A percentile compares a stretch with the other conserved stretches of the same genome.
Conservation (phyloP, 2,888 invertebrate genomes). For the Rhagophthalmus giganteus region DNA sequence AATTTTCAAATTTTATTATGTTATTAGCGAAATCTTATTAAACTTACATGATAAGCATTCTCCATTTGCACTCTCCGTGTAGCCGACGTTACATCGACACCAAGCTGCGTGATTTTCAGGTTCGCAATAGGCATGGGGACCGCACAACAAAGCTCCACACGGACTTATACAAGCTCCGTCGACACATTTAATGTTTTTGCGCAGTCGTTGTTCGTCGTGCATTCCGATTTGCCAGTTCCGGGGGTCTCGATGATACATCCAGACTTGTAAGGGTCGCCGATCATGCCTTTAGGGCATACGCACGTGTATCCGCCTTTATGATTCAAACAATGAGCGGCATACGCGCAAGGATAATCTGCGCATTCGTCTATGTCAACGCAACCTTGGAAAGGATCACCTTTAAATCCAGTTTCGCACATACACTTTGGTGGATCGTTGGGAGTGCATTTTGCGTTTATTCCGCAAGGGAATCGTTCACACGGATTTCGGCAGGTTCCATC, state of each 20-base stretch:
- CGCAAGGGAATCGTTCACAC: slow-evolving; percentile 87
- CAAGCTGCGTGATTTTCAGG: slow-evolving; percentile 85
- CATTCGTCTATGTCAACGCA: slow-evolving; percentile 89
- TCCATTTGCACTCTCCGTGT: slow-evolving; percentile 74
- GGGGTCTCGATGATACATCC: slow-evolving; percentile 69
- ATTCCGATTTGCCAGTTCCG: slow-evolving; percentile 66
- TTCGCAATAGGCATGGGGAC: slow-evolving; percentile 83
- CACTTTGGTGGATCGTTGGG: slow-evolving; percentile 88
- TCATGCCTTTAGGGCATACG: slow-evolving; percentile 79
- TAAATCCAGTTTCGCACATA: slow-evolving; percentile 83
- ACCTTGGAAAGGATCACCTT: slow-evolving; percentile 82
- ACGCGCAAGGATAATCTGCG: slow-evolving; percentile 78
- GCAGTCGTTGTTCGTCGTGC: slow-evolving; percentile 74
- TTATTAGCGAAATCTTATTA: no score
- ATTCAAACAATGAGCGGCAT: slow-evolving; percentile 87
- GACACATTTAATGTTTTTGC: slow-evolving; percentile 77
- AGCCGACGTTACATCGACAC: slow-evolving; percentile 86
- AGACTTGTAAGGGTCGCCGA: slow-evolving; percentile 82
- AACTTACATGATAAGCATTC: slow-evolving; percentile 80
- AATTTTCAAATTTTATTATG: no score
- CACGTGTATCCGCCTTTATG: slow-evolving; percentile 85
- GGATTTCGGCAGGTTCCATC: slow-evolving; percentile 91
- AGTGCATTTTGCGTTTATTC: slow-evolving; percentile 87
- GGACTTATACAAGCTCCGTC: slow-evolving; percentile 81
- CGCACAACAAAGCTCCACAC: slow-evolving; percentile 77